Conservation (phyloP, 1,140 invertebrate species). For the Bilobella aurantiaca region DNA sequence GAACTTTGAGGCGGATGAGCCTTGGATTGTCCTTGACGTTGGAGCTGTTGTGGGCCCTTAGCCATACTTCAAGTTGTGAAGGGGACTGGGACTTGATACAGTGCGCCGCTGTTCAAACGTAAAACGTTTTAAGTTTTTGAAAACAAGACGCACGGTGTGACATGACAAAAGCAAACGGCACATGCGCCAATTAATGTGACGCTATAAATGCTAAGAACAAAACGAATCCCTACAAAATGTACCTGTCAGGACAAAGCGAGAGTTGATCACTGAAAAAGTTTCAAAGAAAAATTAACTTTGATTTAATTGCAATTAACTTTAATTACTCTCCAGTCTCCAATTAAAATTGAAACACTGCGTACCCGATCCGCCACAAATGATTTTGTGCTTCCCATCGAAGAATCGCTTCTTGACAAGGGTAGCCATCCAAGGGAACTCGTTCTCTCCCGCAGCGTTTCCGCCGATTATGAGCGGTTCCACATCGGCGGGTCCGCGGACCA, state of each 20-base stretch:
- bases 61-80: background rate
- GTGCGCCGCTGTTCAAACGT: slow-evolving; percentile 17
- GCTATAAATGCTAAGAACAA: no score
- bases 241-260: slow-evolving; percentile 12
- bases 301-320: background rate
- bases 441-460: slow-evolving; percentile 60
- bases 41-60: slow-evolving; percentile 10
- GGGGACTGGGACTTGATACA: slow-evolving; percentile 15
- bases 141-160: no score
- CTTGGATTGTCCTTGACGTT: slow-evolving; percentile 7
- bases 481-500: background rate
- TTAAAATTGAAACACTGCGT: no score
- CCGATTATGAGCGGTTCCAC: slow-evolving; percentile 50
- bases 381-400: slow-evolving; percentile 47
- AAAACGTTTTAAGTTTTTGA: no score
- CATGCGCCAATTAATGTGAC: no score
- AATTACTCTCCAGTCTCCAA: no score
- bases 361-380: background rate
- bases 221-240: background rate
- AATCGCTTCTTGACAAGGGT: slow-evolving; percentile 57
- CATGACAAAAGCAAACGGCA: no score
- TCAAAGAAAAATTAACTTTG: background rate
- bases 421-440: slow-evolving; percentile 77
- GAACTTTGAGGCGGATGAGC: slow-evolving; percentile 4
- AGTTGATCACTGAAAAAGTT: slow-evolving; percentile 5